Base-by-base conservation (phyloP, 1,140 invertebrate genomes). In the Parapsyche elsis region DNA sequence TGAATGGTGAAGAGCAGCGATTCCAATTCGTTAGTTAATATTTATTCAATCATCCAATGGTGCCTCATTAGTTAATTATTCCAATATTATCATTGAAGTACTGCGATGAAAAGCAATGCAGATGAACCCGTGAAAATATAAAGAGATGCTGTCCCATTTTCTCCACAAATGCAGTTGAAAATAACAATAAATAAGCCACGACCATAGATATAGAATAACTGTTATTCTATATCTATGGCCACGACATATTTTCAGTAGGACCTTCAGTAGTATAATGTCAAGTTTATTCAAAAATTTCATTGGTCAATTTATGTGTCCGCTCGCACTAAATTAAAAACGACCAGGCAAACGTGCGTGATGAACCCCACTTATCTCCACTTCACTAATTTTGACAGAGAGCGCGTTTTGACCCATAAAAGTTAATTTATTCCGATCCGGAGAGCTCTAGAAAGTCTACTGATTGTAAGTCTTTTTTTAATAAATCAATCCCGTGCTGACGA, bases 371-470 rank as follows among this genome's bases (percentile, higher is more conserved):
- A 67, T 19, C 64, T 67, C 24, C 64, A 26, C 64, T 30, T 24
- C 19, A 67, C 64, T 67, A 67, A 67, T 67, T 67, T 67, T 26
- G 24, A 26, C 23, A 26, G 64, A 9, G 64, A 67, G n/a, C 24
- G 64, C 64, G n/a, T n/a, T 67, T 9, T 67, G 64, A 67, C 21
- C 64, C 23, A 67, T 67, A 67, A 67, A 67, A 67, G 21, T 26
- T 67, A 67, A 67, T 67, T 67, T 67, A 67, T 67, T 67, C 64
- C 64, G 24, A 67, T 1, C 64, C 5, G 64, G 26, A 67, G 24
- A 67, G 24, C 24, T 67, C 24, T 26, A 12, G 24, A 67, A 67
- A 67, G 16, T 19, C 7, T 19, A 61, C 57, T 21, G 2, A 5
- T 14, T n/a, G 16, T 53, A 53, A n/a, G 10, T 53, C 5, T 53